Conservation (phyloP, 2,113 vertebrate genomes). For the Nothocercus nigrocapillus region DNA sequence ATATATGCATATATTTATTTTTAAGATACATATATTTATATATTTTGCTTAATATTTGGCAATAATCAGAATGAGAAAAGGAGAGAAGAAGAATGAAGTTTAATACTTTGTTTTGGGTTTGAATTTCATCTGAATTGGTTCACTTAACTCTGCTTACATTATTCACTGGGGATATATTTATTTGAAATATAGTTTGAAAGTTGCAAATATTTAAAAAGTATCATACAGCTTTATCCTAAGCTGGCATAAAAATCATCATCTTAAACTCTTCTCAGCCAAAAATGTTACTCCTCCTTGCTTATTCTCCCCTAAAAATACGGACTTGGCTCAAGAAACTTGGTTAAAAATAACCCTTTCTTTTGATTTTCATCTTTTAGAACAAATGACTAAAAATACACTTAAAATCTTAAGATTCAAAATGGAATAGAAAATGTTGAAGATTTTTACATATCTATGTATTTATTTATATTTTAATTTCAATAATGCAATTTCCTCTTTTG, state of each 20-base stretch:
- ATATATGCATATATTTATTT: too few species aligned
- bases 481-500: accelerated
- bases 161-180: not conserved
- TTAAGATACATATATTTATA: too few species aligned
- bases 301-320: not conserved
- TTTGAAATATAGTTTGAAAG: not conserved
- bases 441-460: not conserved
- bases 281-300: not conserved
- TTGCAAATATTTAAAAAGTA: not conserved
- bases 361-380: not conserved
- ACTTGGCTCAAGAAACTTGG: not conserved
- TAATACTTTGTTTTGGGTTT: not conserved
- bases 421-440: not conserved
- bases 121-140: not conserved
- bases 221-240: not conserved
- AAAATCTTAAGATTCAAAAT: not conserved
- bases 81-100: not conserved
- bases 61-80: not conserved
- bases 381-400: not conserved
- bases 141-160: not conserved
- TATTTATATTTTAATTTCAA: not conserved
- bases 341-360: not conserved
- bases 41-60: not conserved
- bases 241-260: not conserved
- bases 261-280: not conserved